A percentile compares a stretch with the other conserved stretches of the same genome.
Conservation (phyloP, 1,140 invertebrate genomes). For the Cotesia vestalis region DNA sequence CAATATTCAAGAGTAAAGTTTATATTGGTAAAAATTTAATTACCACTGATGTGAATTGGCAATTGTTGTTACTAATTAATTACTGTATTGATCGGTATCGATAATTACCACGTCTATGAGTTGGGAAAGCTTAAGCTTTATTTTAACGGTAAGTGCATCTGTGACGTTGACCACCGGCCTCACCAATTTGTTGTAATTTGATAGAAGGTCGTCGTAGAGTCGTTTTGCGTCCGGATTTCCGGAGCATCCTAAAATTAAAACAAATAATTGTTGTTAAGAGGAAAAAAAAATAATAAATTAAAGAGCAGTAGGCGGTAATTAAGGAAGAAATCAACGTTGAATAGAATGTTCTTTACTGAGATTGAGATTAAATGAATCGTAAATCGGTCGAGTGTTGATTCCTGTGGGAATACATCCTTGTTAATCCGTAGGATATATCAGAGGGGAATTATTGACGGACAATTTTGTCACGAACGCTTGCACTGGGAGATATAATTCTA, state of each 20-base stretch:
- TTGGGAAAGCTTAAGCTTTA: constrained; percentile 93
- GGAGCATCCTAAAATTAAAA: constrained; percentile 71
- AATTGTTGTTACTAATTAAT: constrained; percentile 12
- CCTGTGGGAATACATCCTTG: constrained; percentile 30
- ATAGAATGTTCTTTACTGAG: neutral
- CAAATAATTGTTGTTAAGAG: neutral
- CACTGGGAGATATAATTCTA: constrained; percentile 20
- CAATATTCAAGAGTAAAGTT: neutral
- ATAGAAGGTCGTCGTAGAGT: constrained; percentile 89
- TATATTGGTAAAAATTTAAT: neutral
- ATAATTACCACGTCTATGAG: constrained; percentile 89
- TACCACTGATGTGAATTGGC: neutral
- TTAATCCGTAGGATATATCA: constrained; percentile 25
- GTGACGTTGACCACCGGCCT: constrained; percentile 91
- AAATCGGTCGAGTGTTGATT: constrained; percentile 13
- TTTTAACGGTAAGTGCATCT: constrained; percentile 90
- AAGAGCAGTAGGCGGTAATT: constrained; percentile 8
- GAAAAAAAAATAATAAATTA: neutral
- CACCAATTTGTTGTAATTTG: constrained; percentile 95
- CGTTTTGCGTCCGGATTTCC: constrained; percentile 91
- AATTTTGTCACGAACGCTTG: constrained; percentile 21
- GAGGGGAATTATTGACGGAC: constrained; percentile 33
- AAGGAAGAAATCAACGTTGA: neutral
- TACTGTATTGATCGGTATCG: constrained; percentile 54
- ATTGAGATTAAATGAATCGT: constrained; percentile 31